phyloP scores from a whole-genome alignment of 2,113 vertebrate genomes.

The Neoarius graeffei region DNA sequence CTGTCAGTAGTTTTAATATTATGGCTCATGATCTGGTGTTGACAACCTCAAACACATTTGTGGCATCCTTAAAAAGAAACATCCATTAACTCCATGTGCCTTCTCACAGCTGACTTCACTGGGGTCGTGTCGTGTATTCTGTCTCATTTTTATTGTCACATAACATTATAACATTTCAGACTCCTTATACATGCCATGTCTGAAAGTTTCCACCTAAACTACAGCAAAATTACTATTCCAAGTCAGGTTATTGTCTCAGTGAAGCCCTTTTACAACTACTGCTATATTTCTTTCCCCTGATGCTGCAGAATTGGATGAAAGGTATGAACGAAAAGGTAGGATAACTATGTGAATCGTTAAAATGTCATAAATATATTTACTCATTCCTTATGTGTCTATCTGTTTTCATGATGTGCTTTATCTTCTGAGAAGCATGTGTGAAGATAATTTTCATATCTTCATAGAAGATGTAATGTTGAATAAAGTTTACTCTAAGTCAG shows the following conservation, averaged over 20 bases:
- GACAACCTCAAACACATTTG: conserved; percentile 25
- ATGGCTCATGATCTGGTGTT: neutral
- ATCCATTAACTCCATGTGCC: neutral
- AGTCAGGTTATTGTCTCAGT: neutral
- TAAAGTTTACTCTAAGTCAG: neutral
- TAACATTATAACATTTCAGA: conserved; percentile 22
- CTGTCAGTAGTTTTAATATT: too few relatives aligned
- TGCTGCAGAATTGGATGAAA: conserved; percentile 59
- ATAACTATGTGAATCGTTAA: neutral
- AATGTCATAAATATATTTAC: neutral
- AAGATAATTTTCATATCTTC: neutral
- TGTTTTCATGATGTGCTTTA: neutral
- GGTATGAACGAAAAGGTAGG: conserved; percentile 66
- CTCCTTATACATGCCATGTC: conserved; percentile 10
- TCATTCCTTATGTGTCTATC: neutral
- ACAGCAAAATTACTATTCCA: neutral
- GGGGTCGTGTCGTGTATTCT: neutral
- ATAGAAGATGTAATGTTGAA: neutral
- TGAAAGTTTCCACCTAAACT: neutral
- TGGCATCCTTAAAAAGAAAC: conserved; percentile 22
- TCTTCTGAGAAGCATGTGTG: neutral
- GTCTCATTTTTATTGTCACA: conserved; percentile 31
- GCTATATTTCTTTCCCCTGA: conserved; percentile 55
- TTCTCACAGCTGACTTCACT: neutral
- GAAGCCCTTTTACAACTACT: conserved; percentile 15